Conservation (phyloP, 1,140 invertebrate genomes). For the Caenorhabditis briggsae region DNA sequence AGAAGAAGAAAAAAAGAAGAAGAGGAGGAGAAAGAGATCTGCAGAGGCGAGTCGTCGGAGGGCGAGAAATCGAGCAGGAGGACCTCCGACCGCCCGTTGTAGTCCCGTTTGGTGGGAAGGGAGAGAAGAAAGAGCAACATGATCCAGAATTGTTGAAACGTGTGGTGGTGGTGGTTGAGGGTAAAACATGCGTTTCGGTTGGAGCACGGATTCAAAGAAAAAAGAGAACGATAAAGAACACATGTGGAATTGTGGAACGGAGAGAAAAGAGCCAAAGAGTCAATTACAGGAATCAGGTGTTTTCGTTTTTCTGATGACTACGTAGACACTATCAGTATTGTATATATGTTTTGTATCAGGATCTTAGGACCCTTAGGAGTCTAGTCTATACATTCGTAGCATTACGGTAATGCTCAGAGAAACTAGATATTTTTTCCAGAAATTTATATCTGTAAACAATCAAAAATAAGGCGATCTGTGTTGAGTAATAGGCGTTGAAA, state of each 20-base stretch:
- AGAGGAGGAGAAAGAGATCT: neutral
- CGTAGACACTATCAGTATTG: no score
- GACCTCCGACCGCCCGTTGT: neutral
- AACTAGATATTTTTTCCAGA: no score
- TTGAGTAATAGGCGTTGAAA: no score
- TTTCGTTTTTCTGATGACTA: no score
- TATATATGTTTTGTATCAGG: no score
- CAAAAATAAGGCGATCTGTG: no score
- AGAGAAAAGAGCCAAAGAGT: neutral
- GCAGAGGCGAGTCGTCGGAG: neutral
- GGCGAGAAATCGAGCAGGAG: conserved; percentile 48
- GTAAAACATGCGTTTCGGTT: neutral
- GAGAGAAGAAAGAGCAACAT: neutral
- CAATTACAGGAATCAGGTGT: no score
- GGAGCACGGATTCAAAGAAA: neutral
- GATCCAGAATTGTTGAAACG: conserved; percentile 48
- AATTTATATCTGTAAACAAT: no score
- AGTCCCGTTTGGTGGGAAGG: neutral
- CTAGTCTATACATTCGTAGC: no score
- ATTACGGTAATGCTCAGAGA: no score
- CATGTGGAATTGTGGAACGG: neutral
- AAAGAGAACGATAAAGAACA: neutral
- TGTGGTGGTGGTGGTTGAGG: neutral
- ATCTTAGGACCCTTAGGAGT: no score
- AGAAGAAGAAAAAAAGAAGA: neutral